A percentile compares a stretch with the other conserved stretches of the same genome.
Evolutionary conservation across 35 echinoderm and acorn worm species (phyloP).

Genomic region (Apostichopus japonicus): DNA sequence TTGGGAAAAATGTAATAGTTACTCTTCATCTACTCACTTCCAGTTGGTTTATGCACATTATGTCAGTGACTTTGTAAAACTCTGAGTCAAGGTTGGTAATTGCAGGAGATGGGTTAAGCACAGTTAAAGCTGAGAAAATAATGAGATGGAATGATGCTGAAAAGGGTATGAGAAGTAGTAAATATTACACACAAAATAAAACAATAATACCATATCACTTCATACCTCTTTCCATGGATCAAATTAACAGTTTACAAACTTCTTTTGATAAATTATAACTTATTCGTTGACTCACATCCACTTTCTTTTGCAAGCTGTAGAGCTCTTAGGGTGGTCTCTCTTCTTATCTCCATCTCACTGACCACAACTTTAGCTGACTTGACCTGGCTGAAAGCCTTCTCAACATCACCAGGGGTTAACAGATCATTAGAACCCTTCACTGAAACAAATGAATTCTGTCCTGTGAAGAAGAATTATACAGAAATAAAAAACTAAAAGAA

Average conservation of each 20-base stretch:
- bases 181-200: no score
- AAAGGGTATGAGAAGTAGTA: no score
- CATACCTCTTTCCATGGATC: no score
- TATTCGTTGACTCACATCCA: conserved; percentile 66
- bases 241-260: no score
- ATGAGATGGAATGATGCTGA: neutral
- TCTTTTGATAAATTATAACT: no score
- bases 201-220: no score
- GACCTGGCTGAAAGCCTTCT: conserved; percentile 41
- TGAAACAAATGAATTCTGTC: conserved; percentile 89
- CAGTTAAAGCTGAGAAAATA: conserved; percentile 73
- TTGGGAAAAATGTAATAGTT: no score
- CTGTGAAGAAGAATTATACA: conserved; percentile 35
- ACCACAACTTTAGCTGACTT: conserved; percentile 69
- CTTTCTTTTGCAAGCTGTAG: conserved; percentile 61
- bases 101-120: conserved; percentile 89
- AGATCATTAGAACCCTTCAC: conserved; percentile 78
- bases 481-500: neutral
- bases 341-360: conserved; percentile 75
- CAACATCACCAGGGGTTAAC: conserved; percentile 64
- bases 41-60: conserved; percentile 81
- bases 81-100: conserved; percentile 68
- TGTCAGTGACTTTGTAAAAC: conserved; percentile 72
- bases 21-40: conserved; percentile 64
- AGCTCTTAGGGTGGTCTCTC: conserved; percentile 76